Percentiles rank a stretch among this genome's conserved stretches.
These are phyloP conservation scores for Hyperoplus immaculatus DNA, from an alignment of 2,797 vertebrate species.

Conservation along the genomic window DNA sequence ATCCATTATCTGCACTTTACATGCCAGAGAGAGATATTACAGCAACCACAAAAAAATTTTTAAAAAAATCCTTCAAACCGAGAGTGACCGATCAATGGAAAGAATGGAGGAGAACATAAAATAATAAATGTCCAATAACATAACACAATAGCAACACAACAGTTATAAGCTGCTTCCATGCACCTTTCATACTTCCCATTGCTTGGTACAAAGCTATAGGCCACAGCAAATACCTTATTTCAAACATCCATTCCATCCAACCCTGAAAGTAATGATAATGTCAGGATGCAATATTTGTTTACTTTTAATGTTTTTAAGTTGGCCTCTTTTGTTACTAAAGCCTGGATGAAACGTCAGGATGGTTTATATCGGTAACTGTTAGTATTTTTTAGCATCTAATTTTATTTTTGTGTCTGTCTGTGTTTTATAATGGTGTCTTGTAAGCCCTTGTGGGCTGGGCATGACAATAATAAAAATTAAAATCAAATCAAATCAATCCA, in stretches of 20 bases:
- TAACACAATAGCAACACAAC: not conserved
- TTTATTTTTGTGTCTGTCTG: too few species aligned
- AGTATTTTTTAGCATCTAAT: too few species aligned
- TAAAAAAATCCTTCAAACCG: not conserved
- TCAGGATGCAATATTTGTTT: too few species aligned
- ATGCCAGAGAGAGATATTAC: not conserved
- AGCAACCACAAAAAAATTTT: not conserved
- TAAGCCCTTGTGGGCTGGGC: too few species aligned
- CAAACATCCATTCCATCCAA: too few species aligned
- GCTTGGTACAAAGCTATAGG: not conserved
- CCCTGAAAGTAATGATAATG: too few species aligned
- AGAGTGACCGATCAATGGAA: not conserved
- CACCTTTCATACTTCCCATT: not conserved
- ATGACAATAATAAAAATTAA: too few species aligned
- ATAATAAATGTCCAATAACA: not conserved
- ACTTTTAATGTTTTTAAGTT: too few species aligned
- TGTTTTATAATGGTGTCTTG: too few species aligned
- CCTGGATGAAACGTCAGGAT: too few species aligned
- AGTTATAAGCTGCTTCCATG: not conserved
- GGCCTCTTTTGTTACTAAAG: too few species aligned
- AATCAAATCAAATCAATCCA: not conserved
- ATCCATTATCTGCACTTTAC: not conserved
- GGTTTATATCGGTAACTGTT: too few species aligned
- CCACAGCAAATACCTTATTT: not conserved
- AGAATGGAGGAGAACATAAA: conserved; percentile 10